A percentile compares a stretch with the other conserved stretches of the same genome.
Conservation (phyloP, 2,113 vertebrate species). For the Gnathonemus longibarbis region DNA sequence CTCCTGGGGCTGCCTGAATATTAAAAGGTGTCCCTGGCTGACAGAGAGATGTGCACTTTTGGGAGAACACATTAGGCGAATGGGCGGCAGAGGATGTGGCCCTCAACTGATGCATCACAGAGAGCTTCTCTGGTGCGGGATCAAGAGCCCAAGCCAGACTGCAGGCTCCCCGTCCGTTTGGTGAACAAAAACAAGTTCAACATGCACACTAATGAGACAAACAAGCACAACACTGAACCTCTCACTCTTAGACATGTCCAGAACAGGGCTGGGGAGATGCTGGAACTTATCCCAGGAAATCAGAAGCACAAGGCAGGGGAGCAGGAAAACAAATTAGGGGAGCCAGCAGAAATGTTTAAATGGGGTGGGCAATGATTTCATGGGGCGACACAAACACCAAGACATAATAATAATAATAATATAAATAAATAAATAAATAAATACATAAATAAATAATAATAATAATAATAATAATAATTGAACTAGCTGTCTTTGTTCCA, state of each 20-base stretch:
- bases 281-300: not conserved
- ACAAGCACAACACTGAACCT: not conserved
- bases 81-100: not conserved
- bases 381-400: not conserved
- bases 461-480: no score
- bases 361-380: not conserved
- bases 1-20: not conserved
- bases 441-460: no score
- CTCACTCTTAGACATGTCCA: not conserved
- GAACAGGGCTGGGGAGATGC: not conserved
- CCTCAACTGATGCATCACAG: not conserved
- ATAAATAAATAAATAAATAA: no score
- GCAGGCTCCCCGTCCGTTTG: not conserved
- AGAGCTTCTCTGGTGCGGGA: not conserved
- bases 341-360: not conserved
- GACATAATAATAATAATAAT: not conserved
- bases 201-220: not conserved
- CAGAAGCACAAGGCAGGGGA: not conserved
- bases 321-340: not conserved
- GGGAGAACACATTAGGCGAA: not conserved
- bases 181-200: not conserved
- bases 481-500: not conserved
- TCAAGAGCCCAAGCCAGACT: not conserved
- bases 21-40: not conserved
- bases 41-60: not conserved